Percentiles rank a stretch among this genome's conserved stretches.
These are phyloP conservation scores for Rhabdomys pumilio DNA, from an alignment of 2,797 vertebrate genomes.

Conservation along the genomic window DNA sequence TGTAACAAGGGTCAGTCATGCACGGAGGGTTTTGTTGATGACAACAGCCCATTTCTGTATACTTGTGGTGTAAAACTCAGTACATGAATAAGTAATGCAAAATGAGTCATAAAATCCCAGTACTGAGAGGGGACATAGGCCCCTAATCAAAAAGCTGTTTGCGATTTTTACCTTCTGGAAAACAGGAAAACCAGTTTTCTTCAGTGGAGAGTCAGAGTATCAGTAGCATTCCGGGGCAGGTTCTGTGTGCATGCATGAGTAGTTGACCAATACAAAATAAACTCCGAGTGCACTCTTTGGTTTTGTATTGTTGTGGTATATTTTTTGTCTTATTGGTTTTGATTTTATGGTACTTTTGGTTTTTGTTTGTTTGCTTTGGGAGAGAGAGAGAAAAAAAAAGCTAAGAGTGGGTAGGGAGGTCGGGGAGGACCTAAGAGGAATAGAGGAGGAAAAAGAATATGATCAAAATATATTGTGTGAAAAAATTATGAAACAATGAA, in stretches of 20 bases:
- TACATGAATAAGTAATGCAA: background rate
- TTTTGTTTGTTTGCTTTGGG: too few relatives aligned
- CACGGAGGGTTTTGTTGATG: background rate
- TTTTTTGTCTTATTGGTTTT: background rate
- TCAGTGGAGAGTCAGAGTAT: background rate
- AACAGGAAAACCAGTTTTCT: background rate
- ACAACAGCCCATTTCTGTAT: background rate
- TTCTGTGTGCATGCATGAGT: accelerated
- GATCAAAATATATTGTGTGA: background rate
- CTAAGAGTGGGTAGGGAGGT: background rate
- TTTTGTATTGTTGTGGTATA: background rate
- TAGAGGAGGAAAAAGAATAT: background rate
- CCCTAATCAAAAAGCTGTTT: background rate
- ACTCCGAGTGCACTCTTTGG: background rate
- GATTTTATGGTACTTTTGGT: background rate
- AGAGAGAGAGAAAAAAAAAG: too few relatives aligned
- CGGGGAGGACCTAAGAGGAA: background rate
- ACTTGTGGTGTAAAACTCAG: background rate
- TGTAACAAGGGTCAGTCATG: background rate
- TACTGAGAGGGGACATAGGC: background rate
- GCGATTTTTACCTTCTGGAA: background rate
- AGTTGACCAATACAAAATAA: background rate
- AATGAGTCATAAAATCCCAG: background rate
- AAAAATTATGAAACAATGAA: background rate
- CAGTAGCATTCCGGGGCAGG: background rate